Percentiles rank a stretch among this genome's conserved stretches.
phyloP scores from a whole-genome alignment of 1,140 invertebrate species.

The Drosophila rufa region DNA sequence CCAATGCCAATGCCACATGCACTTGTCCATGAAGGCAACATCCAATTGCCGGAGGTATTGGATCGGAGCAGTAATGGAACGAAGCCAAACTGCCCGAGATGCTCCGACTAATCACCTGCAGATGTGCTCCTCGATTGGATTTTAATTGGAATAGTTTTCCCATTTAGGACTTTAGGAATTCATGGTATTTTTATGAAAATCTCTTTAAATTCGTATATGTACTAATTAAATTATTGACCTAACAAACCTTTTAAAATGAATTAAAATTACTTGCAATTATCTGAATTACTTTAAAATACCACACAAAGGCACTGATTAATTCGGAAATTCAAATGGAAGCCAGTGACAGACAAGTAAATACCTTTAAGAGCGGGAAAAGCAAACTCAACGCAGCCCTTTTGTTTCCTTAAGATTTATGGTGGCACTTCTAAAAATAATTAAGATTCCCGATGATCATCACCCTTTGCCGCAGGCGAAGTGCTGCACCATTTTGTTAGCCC shows the following conservation, averaged over 20 bases:
- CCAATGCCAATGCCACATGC: slow-evolving; percentile 52
- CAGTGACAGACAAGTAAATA: slow-evolving; percentile 11
- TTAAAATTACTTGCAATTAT: neutral
- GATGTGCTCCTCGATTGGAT: slow-evolving; percentile 56
- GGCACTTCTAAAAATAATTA: slow-evolving; percentile 48
- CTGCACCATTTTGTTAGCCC: slow-evolving; percentile 34
- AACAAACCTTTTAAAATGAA: neutral
- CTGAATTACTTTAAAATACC: neutral
- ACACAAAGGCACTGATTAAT: slow-evolving; percentile 14
- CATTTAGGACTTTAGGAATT: neutral
- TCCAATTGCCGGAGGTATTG: slow-evolving; percentile 22
- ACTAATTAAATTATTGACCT: neutral
- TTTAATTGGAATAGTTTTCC: slow-evolving; percentile 49
- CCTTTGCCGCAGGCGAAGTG: slow-evolving; percentile 12
- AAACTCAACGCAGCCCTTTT: neutral
- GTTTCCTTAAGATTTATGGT: slow-evolving; percentile 27
- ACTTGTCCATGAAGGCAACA: slow-evolving; percentile 58
- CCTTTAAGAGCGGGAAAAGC: neutral
- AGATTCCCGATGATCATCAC: slow-evolving; percentile 42
- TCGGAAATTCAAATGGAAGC: slow-evolving; percentile 10
- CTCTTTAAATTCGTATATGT: too few relatives aligned
- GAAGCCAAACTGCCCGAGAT: slow-evolving; percentile 19
- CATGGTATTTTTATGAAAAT: neutral
- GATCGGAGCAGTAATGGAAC: slow-evolving; percentile 15
- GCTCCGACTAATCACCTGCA: slow-evolving; percentile 60